phyloP scores from a whole-genome alignment of 2,797 vertebrate species.

The Acanthurus tractus region DNA sequence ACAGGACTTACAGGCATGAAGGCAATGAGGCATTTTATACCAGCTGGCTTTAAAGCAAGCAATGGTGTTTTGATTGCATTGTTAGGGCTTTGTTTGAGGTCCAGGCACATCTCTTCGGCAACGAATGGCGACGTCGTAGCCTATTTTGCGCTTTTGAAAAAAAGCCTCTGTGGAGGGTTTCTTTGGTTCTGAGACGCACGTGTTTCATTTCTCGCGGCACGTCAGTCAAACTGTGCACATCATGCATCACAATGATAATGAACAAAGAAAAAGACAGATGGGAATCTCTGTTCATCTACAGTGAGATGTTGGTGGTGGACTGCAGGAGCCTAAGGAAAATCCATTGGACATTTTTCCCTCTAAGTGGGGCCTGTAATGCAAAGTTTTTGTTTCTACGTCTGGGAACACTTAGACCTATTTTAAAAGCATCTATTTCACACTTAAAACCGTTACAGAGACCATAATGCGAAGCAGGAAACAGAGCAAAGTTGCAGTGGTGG shows the following conservation, averaged over 20 bases:
- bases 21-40: conserved; percentile 65
- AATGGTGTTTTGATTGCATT: conserved; percentile 65
- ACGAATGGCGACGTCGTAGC: not conserved
- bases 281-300: conserved; percentile 17
- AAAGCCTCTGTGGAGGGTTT: conserved; percentile 19
- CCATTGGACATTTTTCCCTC: conserved; percentile 12
- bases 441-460: conserved; percentile 44
- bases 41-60: conserved; percentile 57
- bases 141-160: conserved; percentile 35
- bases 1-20: conserved; percentile 43
- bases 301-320: conserved; percentile 1
- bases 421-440: conserved; percentile 79
- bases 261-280: conserved; percentile 19
- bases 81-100: conserved; percentile 56
- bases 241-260: conserved; percentile 6
- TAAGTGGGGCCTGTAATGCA: conserved; percentile 36
- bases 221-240: conserved; percentile 17
- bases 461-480: conserved; percentile 35
- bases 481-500: conserved; percentile 25
- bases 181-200: conserved; percentile 1
- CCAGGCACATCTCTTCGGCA: conserved; percentile 14
- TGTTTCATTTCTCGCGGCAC: conserved; percentile 20
- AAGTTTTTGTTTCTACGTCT: conserved; percentile 40
- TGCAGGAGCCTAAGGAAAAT: conserved; percentile 21
- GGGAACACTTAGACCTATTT: conserved; percentile 68